Conservation (phyloP, 2,113 vertebrate species). For the Pandion haliaetus region DNA sequence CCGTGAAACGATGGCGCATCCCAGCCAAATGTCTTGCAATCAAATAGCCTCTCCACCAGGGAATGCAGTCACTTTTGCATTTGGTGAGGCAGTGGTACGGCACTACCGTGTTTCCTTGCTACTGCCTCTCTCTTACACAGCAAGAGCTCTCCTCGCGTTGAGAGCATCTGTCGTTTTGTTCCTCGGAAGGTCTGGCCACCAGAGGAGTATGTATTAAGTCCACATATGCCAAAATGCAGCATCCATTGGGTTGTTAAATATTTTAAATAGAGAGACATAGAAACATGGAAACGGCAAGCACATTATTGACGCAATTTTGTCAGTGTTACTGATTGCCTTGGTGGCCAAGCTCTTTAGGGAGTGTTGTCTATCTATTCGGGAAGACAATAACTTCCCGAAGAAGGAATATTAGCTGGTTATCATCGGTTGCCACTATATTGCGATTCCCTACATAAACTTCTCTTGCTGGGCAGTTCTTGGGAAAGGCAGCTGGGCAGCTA, state of each 20-base stretch:
- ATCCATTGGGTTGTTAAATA: background rate
- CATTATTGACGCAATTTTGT: background rate
- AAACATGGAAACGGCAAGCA: background rate
- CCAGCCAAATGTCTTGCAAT: background rate
- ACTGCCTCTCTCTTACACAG: background rate
- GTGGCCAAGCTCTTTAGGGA: background rate
- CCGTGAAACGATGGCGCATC: background rate
- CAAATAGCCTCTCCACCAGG: too few relatives aligned
- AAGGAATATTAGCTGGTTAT: background rate
- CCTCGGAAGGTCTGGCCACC: background rate
- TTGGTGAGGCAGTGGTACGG: background rate
- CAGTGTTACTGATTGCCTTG: background rate
- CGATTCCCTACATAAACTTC: background rate
- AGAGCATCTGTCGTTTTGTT: background rate
- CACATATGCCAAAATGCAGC: background rate
- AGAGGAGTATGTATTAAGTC: background rate
- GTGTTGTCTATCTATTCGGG: background rate
- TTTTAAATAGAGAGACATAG: background rate
- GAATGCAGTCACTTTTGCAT: background rate
- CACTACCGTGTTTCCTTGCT: too few relatives aligned
- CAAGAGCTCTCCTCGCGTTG: accelerated
- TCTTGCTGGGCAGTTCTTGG: background rate
- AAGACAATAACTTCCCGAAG: background rate
- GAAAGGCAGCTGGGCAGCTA: background rate
- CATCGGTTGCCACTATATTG: background rate